Conservation (phyloP, 2,888 invertebrate genomes). For the Drosophila macrospina region DNA sequence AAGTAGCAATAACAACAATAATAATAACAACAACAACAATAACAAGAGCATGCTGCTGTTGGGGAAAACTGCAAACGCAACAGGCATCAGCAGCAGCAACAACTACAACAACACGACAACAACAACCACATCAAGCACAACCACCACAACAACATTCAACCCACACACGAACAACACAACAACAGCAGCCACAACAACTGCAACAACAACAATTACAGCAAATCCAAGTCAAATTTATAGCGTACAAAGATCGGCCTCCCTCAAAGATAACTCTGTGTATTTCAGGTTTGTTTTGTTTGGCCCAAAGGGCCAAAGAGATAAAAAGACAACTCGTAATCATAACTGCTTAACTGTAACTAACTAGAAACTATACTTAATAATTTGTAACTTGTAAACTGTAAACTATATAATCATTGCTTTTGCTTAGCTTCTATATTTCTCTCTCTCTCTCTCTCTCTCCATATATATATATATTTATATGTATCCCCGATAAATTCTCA, state of each 20-base stretch:
- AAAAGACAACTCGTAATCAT: slow-evolving; percentile 14
- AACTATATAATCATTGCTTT: slow-evolving; percentile 57
- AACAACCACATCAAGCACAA: slow-evolving; percentile 44
- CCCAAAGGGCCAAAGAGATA: neutral
- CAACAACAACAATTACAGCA: slow-evolving; percentile 76
- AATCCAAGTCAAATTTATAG: slow-evolving; percentile 86
- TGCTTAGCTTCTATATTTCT: slow-evolving; percentile 65
- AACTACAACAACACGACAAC: slow-evolving; percentile 52
- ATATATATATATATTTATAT: slow-evolving; percentile 7
- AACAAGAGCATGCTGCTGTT: slow-evolving; percentile 68
- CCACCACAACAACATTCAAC: slow-evolving; percentile 49
- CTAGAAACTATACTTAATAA: slow-evolving; percentile 40
- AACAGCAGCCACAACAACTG: slow-evolving; percentile 58
- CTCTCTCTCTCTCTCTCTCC: slow-evolving; percentile 30
- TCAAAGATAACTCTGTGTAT: slow-evolving; percentile 86
- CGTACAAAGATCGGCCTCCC: slow-evolving; percentile 88
- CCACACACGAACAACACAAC: slow-evolving; percentile 44
- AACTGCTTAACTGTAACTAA: slow-evolving; percentile 48
- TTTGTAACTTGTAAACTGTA: slow-evolving; percentile 26
- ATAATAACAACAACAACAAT: slow-evolving; percentile 62
- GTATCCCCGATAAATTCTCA: slow-evolving; percentile 42
- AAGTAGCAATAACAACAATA: slow-evolving; percentile 70
- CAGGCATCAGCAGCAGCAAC: slow-evolving; percentile 51
- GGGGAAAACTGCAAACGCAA: slow-evolving; percentile 54
- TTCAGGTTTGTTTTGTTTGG: slow-evolving; percentile 85